phyloP scores from a whole-genome alignment of 2,797 vertebrate genomes.

The Glossophaga mutica region DNA sequence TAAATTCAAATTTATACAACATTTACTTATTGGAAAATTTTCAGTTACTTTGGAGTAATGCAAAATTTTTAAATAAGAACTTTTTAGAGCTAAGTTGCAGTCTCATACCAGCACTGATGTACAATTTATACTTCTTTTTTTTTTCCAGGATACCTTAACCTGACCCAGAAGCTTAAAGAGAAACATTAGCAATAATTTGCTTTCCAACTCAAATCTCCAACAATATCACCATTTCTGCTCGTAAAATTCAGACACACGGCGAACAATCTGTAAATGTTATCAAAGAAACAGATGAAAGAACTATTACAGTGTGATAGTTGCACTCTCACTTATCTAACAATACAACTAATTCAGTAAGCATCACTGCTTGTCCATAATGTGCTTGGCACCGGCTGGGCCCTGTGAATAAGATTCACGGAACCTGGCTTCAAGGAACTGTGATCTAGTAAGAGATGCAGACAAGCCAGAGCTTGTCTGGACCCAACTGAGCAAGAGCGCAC shows the following conservation, averaged over 20 bases:
- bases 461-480: neutral
- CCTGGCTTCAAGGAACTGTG: neutral
- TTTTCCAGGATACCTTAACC: neutral
- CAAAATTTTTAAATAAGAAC: neutral
- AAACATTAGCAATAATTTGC: neutral
- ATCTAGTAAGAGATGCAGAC: neutral
- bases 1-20: constrained; percentile 10
- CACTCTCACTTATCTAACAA: neutral
- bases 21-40: neutral
- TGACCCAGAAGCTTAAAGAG: neutral
- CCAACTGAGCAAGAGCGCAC: neutral
- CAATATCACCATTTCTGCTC: neutral
- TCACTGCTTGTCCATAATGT: neutral
- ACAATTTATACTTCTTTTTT: neutral
- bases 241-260: neutral
- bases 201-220: constrained; percentile 19
- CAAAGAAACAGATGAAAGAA: neutral
- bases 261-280: neutral
- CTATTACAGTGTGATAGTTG: neutral
- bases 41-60: neutral
- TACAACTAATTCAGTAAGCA: neutral
- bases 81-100: neutral
- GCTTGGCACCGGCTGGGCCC: neutral
- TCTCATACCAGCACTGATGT: neutral
- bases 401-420: neutral